Evolutionary conservation across 2,888 invertebrate species (phyloP).

Genomic region (Rotaria magnacalcarata): DNA sequence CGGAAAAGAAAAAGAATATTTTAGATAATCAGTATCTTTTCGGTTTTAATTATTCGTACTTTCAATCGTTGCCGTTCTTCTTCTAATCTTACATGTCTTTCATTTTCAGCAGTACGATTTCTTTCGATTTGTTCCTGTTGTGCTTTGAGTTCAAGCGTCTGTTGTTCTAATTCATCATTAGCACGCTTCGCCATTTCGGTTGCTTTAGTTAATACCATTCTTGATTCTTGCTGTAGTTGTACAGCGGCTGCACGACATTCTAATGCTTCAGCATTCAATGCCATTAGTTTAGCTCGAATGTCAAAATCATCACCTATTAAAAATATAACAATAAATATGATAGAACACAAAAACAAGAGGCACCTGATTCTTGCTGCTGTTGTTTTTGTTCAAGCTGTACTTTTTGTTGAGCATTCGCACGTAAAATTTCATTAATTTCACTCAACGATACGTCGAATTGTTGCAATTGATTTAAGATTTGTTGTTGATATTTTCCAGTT

Average conservation of each 20-base stretch:
- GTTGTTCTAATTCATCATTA: constrained; percentile 3
- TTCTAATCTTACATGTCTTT: neutral
- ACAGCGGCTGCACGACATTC: constrained; percentile 5
- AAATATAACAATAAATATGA: neutral
- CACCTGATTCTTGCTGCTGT: neutral
- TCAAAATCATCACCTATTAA: neutral
- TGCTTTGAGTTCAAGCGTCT: neutral
- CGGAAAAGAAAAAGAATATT: too few relatives aligned
- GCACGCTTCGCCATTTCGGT: neutral
- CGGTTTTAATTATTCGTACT: neutral
- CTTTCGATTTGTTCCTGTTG: neutral
- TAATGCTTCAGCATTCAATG: constrained; percentile 17
- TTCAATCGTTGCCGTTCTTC: neutral
- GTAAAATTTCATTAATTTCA: constrained; percentile 6
- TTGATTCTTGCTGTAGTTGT: constrained; percentile 1
- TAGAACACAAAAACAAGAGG: neutral
- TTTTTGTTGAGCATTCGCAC: neutral
- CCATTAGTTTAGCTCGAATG: neutral
- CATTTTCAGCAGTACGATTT: neutral
- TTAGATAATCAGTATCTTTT: too few relatives aligned
- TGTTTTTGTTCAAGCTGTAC: neutral
- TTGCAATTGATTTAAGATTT: constrained; percentile 1
- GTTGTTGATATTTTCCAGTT: constrained; percentile 15
- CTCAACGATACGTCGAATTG: neutral
- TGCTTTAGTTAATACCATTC: neutral